Percentiles rank a stretch among this genome's conserved stretches.
Conservation (phyloP, 2,797 vertebrate genomes). For the Vipera latastei region DNA sequence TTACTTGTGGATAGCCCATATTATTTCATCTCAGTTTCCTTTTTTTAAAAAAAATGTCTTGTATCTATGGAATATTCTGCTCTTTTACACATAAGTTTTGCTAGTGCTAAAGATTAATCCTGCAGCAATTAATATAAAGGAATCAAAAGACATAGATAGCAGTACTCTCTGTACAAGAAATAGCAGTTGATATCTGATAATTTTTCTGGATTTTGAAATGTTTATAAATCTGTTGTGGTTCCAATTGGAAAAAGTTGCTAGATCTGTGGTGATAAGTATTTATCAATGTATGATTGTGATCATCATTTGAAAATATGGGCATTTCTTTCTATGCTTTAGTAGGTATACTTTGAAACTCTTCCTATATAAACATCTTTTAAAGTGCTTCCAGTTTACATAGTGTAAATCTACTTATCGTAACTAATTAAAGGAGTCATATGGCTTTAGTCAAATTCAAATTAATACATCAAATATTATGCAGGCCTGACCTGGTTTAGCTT, state of each 20-base stretch:
- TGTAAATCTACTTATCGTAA: background rate
- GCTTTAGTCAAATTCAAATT: background rate
- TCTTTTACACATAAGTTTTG: background rate
- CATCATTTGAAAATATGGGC: background rate
- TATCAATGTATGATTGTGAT: background rate
- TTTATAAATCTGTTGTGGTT: background rate
- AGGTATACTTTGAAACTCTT: background rate
- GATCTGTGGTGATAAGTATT: background rate
- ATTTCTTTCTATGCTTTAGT: background rate
- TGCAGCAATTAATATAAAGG: background rate
- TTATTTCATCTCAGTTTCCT: background rate
- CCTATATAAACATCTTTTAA: background rate
- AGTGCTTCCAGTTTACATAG: background rate
- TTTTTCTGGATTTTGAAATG: background rate
- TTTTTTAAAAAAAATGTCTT: background rate
- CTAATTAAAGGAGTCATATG: background rate
- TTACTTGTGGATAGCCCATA: background rate
- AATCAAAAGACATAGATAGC: background rate
- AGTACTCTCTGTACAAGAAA: background rate
- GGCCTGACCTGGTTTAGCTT: background rate
- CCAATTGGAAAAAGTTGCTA: background rate
- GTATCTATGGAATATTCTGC: background rate
- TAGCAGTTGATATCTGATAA: background rate
- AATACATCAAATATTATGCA: background rate
- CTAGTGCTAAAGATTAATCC: background rate